These are phyloP conservation scores for Trididemnum clinides DNA, from an alignment of 23 tunicate genomes.

Conservation along the genomic window DNA sequence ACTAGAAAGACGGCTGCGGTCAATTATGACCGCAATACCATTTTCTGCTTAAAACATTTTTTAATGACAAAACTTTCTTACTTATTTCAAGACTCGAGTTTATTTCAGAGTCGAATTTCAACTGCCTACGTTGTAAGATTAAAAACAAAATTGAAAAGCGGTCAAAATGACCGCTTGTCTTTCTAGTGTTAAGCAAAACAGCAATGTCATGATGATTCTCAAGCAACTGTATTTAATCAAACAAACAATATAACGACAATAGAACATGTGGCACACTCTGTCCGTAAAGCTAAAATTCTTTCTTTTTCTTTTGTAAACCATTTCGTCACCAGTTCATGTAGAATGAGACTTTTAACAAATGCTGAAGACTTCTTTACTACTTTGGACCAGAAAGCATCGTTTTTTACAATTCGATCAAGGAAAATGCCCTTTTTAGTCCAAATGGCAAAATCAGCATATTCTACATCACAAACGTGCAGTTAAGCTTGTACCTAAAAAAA, in stretches of 20 bases:
- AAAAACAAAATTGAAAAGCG: too few species aligned
- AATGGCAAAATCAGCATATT: not conserved
- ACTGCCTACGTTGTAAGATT: too few species aligned
- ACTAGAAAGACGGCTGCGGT: too few species aligned
- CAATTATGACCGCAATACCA: too few species aligned
- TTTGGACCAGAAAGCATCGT: not conserved
- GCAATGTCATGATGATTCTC: not conserved
- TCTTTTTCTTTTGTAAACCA: not conserved
- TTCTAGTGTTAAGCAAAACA: not conserved
- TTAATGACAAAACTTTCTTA: too few species aligned
- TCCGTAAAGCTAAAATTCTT: not conserved
- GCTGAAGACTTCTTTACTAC: not conserved
- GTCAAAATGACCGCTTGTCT: not conserved
- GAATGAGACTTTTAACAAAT: not conserved
- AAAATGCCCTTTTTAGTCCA: not conserved
- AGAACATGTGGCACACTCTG: not conserved
- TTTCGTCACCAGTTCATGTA: not conserved
- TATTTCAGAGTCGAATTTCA: too few species aligned
- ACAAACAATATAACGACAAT: not conserved
- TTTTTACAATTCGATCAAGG: not conserved
- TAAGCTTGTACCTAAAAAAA: not conserved
- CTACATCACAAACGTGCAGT: not conserved
- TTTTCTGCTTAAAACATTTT: too few species aligned
- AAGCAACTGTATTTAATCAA: not conserved
- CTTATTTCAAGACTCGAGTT: too few species aligned